A percentile compares a stretch with the other conserved stretches of the same genome.
Evolutionary conservation across 2,797 vertebrate genomes (phyloP).

Genomic region (Bucorvus abyssinicus): DNA sequence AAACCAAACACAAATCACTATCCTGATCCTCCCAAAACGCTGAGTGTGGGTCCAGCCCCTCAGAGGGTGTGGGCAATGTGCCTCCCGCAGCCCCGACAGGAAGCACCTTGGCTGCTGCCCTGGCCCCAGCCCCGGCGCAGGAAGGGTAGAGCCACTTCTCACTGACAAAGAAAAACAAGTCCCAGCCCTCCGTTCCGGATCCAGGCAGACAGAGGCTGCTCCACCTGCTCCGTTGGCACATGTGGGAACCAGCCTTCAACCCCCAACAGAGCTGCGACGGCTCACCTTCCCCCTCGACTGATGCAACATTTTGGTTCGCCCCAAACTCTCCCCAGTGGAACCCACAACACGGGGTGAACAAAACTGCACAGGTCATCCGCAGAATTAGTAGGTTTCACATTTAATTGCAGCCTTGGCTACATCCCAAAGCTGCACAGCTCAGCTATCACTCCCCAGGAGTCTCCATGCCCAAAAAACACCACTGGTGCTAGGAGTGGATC

Average conservation of each 20-base stretch:
- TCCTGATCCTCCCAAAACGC: neutral
- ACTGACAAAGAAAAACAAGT: constrained; percentile 63
- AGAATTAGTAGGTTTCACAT: neutral
- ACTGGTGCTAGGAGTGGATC: neutral
- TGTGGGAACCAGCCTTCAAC: neutral
- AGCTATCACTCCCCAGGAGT: neutral
- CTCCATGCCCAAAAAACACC: neutral
- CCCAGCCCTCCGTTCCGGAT: neutral
- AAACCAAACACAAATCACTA: neutral
- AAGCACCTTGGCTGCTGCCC: constrained; percentile 62
- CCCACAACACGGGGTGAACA: fast-evolving
- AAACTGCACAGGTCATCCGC: neutral
- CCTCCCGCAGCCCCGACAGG: constrained; percentile 30
- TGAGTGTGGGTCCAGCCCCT: neutral
- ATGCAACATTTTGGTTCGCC: fast-evolving
- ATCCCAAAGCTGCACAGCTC: neutral
- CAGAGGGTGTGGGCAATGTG: neutral
- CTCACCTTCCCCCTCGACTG: neutral
- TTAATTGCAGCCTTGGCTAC: neutral
- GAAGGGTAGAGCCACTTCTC: constrained; percentile 59
- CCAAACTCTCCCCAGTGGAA: neutral
- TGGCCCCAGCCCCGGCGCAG: constrained; percentile 5
- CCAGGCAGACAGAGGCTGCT: neutral
- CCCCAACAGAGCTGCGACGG: fast-evolving
- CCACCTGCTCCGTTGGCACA: constrained; percentile 8